phyloP scores from a whole-genome alignment of 2,888 invertebrate species.

The Torymus texanus region DNA sequence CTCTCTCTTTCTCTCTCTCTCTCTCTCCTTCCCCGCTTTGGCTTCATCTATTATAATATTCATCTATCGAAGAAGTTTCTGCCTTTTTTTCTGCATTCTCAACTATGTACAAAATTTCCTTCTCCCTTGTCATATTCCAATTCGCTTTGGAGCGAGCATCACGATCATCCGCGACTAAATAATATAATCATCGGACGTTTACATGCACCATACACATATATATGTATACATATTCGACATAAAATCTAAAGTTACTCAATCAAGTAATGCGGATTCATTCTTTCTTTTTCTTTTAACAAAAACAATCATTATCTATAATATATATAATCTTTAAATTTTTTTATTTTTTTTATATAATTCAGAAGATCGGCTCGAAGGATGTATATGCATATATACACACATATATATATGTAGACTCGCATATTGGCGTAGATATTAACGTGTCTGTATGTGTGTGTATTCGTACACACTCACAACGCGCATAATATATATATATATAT shows the following conservation, averaged over 20 bases:
- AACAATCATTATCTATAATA: constrained; percentile 21
- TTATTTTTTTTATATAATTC: constrained; percentile 5
- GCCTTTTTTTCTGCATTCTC: too few relatives aligned
- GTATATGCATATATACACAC: constrained; percentile 41
- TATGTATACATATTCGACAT: constrained; percentile 37
- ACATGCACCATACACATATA: constrained; percentile 19
- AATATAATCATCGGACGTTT: constrained; percentile 15
- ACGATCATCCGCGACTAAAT: constrained; percentile 14
- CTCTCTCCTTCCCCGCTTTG: constrained; percentile 19
- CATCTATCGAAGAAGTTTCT: background rate
- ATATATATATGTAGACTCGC: constrained; percentile 37
- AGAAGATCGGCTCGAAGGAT: background rate
- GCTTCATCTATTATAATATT: constrained; percentile 12
- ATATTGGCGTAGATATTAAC: constrained; percentile 45
- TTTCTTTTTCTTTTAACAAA: constrained; percentile 15
- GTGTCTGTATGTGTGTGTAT: constrained; percentile 19
- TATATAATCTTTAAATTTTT: background rate
- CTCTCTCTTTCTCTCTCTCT: background rate
- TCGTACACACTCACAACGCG: constrained; percentile 23
- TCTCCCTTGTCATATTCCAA: too few relatives aligned
- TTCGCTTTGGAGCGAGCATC: too few relatives aligned
- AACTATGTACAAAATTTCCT: too few relatives aligned
- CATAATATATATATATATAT: background rate
- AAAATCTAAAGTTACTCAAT: constrained; percentile 23
- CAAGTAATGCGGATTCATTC: background rate